Conservation (phyloP, 2,113 vertebrate genomes). For the Saguinus midas region DNA sequence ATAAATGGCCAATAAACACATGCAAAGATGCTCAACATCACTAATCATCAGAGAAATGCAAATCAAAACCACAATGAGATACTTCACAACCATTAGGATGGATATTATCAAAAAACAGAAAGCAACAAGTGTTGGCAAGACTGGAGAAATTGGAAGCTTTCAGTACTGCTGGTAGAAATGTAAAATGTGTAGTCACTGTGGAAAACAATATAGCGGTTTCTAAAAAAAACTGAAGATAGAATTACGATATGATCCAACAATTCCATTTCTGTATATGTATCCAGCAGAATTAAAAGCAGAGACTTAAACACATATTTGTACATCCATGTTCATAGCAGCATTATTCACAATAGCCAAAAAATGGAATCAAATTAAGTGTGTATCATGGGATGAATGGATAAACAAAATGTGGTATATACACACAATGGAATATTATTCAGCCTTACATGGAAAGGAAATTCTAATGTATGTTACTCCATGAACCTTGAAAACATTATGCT, state of each 20-base stretch:
- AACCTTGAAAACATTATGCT: background rate
- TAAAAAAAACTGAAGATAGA: background rate
- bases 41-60: background rate
- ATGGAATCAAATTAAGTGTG: background rate
- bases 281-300: background rate
- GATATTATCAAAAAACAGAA: background rate
- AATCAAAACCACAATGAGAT: constrained; percentile 9
- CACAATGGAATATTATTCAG: background rate
- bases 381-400: background rate
- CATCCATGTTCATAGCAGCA: background rate
- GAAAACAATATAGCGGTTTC: background rate
- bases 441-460: background rate
- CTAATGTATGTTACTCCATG: background rate
- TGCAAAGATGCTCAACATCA: background rate
- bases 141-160: background rate
- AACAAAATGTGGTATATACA: background rate
- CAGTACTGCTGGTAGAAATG: background rate
- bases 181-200: background rate
- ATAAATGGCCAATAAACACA: background rate
- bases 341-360: background rate
- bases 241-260: background rate
- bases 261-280: background rate
- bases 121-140: background rate
- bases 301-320: background rate
- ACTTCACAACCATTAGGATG: background rate